These are phyloP conservation scores for Crotalus helleri DNA, from an alignment of 2,113 vertebrate genomes.

Conservation along the genomic window DNA sequence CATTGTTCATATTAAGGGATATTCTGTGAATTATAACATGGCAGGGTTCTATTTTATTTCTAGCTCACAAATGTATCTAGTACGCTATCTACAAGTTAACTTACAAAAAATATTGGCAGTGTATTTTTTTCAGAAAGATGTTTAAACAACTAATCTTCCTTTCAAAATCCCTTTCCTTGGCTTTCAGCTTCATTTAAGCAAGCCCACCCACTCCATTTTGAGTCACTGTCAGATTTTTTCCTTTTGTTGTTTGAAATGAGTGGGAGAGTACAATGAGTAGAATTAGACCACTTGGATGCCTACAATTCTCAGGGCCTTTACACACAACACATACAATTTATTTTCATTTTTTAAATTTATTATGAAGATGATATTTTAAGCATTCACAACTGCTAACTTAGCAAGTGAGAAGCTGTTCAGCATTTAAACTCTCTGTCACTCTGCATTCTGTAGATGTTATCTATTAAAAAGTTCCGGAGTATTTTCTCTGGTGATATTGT, in stretches of 20 bases:
- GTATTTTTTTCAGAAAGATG: conserved; percentile 27
- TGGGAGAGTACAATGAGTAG: conserved; percentile 31
- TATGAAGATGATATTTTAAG: conserved; percentile 24
- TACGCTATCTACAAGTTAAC: conserved; percentile 22
- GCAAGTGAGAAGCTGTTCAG: conserved; percentile 26
- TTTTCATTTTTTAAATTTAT: conserved; percentile 28
- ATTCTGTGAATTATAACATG: conserved; percentile 38
- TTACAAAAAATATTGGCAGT: conserved; percentile 28
- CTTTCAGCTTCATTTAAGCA: conserved; percentile 39
- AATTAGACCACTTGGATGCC: conserved; percentile 44
- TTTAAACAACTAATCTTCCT: conserved; percentile 30
- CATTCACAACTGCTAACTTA: conserved; percentile 36
- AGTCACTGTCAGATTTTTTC: conserved; percentile 36
- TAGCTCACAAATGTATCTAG: conserved; percentile 22
- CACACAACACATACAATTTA: conserved; percentile 36
- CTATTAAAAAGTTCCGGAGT: neutral
- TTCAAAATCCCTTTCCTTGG: neutral
- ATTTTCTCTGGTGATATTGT: neutral
- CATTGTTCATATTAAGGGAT: neutral
- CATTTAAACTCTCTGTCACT: conserved; percentile 18
- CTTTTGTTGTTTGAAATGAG: conserved; percentile 9
- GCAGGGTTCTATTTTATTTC: neutral
- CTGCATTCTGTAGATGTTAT: neutral
- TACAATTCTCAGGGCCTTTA: neutral
- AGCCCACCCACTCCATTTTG: conserved; percentile 23